Conservation (phyloP, 2,888 invertebrate species). For the Nomada fabriciana region DNA sequence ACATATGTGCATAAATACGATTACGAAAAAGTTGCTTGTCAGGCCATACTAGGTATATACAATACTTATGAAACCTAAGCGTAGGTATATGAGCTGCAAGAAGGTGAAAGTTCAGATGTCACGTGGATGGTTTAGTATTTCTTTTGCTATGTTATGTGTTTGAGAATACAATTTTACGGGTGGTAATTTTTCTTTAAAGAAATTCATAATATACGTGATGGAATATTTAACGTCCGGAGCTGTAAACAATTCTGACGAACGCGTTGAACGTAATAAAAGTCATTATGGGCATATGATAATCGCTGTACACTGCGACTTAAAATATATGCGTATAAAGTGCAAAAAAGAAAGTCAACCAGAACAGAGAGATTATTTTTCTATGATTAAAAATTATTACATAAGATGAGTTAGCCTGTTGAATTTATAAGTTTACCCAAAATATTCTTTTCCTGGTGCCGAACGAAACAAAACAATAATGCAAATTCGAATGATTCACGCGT, state of each 20-base stretch:
- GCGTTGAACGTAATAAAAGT: neutral
- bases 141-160: neutral
- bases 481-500: no score
- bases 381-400: no score
- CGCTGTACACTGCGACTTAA: neutral
- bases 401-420: neutral
- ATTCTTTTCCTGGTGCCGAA: neutral
- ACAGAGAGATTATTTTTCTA: neutral
- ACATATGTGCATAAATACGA: neutral
- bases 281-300: neutral
- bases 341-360: no score
- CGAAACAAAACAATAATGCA: no score
- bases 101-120: neutral
- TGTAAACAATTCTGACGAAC: neutral
- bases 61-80: neutral
- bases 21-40: neutral
- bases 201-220: no score
- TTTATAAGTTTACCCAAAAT: neutral
- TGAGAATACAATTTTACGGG: neutral
- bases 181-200: neutral
- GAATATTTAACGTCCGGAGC: neutral
- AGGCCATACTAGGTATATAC: neutral
- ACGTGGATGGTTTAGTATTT: no score
- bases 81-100: neutral
- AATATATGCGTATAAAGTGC: no score